Conservation (phyloP, 2,888 invertebrate species). For the Stenolophus ochropezus region DNA sequence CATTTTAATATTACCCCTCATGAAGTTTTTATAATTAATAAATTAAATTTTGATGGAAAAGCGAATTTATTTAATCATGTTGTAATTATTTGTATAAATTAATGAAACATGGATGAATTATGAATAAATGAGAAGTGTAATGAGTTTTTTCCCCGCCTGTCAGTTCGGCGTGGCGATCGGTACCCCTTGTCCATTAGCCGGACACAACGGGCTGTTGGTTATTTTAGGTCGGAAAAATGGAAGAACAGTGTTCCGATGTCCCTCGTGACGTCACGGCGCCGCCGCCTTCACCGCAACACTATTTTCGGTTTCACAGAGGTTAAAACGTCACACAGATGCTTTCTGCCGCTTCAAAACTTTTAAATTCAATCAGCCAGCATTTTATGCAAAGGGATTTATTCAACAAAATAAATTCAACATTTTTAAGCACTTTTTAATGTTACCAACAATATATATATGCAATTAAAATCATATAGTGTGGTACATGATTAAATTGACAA, state of each 20-base stretch:
- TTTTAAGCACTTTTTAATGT: too few relatives aligned
- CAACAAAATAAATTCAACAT: not conserved
- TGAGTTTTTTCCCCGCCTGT: slow-evolving; percentile 10
- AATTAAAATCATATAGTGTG: too few relatives aligned
- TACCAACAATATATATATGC: too few relatives aligned
- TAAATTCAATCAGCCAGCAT: not conserved
- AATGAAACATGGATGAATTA: slow-evolving; percentile 26
- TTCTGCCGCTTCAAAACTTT: slow-evolving; percentile 15
- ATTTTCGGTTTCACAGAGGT: slow-evolving; percentile 22
- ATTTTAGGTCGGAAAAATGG: slow-evolving; percentile 70
- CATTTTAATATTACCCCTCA: slow-evolving; percentile 32
- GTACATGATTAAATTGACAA: too few relatives aligned
- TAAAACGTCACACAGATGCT: not conserved
- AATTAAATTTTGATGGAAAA: slow-evolving; percentile 40
- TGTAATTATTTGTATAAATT: slow-evolving; percentile 43
- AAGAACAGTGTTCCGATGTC: slow-evolving; percentile 69
- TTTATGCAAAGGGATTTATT: not conserved
- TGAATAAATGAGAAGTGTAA: slow-evolving; percentile 39
- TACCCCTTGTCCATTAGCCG: slow-evolving; percentile 65
- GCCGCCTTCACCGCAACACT: slow-evolving; percentile 37
- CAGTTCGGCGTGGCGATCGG: not conserved
- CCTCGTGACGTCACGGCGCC: slow-evolving; percentile 63
- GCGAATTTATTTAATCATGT: slow-evolving; percentile 34
- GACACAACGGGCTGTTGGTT: slow-evolving; percentile 67
- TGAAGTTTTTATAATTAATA: slow-evolving; percentile 38